Evolutionary conservation across 2,113 vertebrate genomes (phyloP), one percentile per base, ranked within the genome.

Genomic region (Vidua macroura): DNA sequence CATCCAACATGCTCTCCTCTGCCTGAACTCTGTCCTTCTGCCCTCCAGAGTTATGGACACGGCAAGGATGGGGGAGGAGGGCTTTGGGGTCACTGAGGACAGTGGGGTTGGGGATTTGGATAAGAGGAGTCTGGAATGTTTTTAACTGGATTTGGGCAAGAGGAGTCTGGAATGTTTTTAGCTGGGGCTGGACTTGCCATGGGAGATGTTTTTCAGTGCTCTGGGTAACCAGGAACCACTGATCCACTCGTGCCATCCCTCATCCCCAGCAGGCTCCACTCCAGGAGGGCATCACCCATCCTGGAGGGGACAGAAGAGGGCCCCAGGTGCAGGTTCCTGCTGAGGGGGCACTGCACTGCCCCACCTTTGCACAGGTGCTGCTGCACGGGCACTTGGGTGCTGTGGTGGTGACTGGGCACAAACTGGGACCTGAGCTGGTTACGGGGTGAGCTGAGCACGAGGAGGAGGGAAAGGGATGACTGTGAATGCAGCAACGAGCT

Each of bases 381-480:
- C 6, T 58, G 41, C 51, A 24, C 3, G 10, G 39, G 25, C 33
- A 2, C 18, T 10, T 23, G 53, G 41, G 55, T 2, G 5, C 20
- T 63, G 48, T 46, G 83, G 15, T 3, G 30, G 33, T 35, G 52
- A 43, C 41, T 11, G 43, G 92, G 67, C 62, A 43, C 52, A 17
- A 15, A 63, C 55, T 43, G 51, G 82, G 35, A 10, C 15, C 25
- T 4, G 39, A 13, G 58, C n/a, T 91, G 52, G 15, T 35, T n/a
- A 7, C 0, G 0, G 44, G 58, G 20, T 48, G 62, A 66, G 70
- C 51, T 58, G 62, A 27, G 78, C 51, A 10, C 0, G 0, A 20
- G 39, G 35, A 62, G 68, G n/a, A 75, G 20, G 37, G 44, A 60
- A 17, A 46, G 43, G 35, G 74, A 15, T 3, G 1, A 3, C 1